Evolutionary conservation across 2,888 invertebrate genomes (phyloP), one percentile per base, ranked within the genome.

Genomic region (Neoscelio sp.): DNA sequence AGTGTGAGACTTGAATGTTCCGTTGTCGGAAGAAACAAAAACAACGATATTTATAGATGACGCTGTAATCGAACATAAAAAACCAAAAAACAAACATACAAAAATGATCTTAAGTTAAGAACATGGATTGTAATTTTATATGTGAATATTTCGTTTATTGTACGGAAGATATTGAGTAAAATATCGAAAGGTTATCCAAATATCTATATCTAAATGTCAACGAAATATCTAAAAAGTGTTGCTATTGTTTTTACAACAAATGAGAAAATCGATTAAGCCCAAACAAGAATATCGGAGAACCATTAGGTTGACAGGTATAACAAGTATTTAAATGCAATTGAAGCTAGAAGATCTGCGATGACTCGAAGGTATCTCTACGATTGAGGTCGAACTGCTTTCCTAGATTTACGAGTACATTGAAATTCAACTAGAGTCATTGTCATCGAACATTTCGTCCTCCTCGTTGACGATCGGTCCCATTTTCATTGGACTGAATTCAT

Each of bases 401-500:
- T 75, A 67, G 64, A 80, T 78, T 86, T 85, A 82, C 84, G 79
- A 83, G 73, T 68, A 73, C 85, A 87, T 87, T 87, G 86, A 87
- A 86, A 86, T 87, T 87, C 85, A 85, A 85, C 83, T 82, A 83
- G 86, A 62, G 83, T 80, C 84, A 84, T 83, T 52, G 52, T 75
- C 67, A 60, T 20, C 64, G 35, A 26, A 26, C 38, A n/a, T 50
- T 58, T 67, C 44, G 46, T 50, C 42, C 42, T 38, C 3, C 35
- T 17, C 1, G 35, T 46, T 28, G 52, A 46, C 38, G 52, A 48
- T 10, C 8, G 68, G 38, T 38, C 52, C 52, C 33, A 60, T 62
- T 68, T 62, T 60, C 65, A 8, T 50, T 38, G 38, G 7, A 8
- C 15, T 12, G 64, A 44, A 46, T 40, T 54, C 46, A 33, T 50